Base-by-base conservation (phyloP, 1,140 invertebrate genomes). In the Caenorhabditis elegans region DNA sequence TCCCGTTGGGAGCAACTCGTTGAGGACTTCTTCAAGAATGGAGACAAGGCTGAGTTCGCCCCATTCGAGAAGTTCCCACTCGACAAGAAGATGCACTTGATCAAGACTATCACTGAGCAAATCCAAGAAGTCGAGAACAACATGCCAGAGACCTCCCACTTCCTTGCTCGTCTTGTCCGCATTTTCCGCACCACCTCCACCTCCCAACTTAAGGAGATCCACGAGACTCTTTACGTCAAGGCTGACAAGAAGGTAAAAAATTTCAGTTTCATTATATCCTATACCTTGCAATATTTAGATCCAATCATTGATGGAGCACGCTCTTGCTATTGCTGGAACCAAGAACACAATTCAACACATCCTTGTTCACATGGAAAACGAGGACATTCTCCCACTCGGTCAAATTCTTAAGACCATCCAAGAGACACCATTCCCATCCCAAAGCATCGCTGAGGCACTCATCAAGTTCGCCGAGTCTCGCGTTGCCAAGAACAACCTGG, bases 271-370 rank as follows among this genome's bases (percentile, higher is more conserved):
- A 31, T 46, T 4, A 81, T 1, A 82, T 17, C 15, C n/a, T 15
- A 76, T 13, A 78, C 31, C 19, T 17, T 19, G 17, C 17, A 78
- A 22, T 70, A n/a, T 70, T 17, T 47, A 36, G 80, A 81, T 48
- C 47, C 47, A 47, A 46, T 24, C 86, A 15, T 47, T 87, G 19
- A 65, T 48, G 28, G 46, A 53, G 39, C 47, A 87, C 47, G 76
- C 85, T 22, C 76, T 88, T 17, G 87, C 86, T 13, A 82, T 85
- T 15, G 82, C 85, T 75, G 87, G 86, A 65, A 87, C 87, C 47
- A 80, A 70, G n/a, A 88, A 88, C 80, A 84, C 85, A 49, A 78
- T 88, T 48, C 48, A 79, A 39, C 46, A 81, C 36, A 47, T 87
- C 17, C 43, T 79, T 34, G 22, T 79, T 13, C 84, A 85, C 47